These are phyloP conservation scores for Lepisosteus osseus DNA, from an alignment of 2,113 vertebrate genomes.

Conservation along the genomic window DNA sequence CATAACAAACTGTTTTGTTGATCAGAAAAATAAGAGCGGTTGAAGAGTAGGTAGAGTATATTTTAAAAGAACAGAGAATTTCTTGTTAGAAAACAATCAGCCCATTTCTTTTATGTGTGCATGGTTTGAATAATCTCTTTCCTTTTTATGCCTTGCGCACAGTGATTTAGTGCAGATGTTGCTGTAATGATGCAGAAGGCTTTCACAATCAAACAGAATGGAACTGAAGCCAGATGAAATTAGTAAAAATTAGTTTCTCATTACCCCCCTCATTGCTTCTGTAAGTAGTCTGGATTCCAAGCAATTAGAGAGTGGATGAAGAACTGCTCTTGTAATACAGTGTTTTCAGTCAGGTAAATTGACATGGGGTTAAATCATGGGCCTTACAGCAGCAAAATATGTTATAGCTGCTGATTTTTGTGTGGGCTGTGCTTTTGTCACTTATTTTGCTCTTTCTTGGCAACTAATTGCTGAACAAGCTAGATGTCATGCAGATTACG, in stretches of 20 bases:
- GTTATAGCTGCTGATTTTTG: neutral
- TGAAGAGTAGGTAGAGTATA: too few species aligned
- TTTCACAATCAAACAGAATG: constrained; percentile 61
- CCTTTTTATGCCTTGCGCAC: constrained; percentile 45
- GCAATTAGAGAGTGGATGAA: constrained; percentile 63
- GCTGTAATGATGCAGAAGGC: constrained; percentile 67
- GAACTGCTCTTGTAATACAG: constrained; percentile 31
- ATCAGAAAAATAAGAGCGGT: too few species aligned
- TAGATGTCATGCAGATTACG: constrained; percentile 30
- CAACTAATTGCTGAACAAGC: constrained; percentile 42
- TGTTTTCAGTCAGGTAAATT: constrained; percentile 11
- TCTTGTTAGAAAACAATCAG: constrained; percentile 31
- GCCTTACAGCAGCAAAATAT: too few species aligned
- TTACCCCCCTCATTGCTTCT: constrained; percentile 76
- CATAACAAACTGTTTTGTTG: too few species aligned
- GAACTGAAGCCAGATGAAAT: constrained; percentile 63
- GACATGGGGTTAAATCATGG: neutral
- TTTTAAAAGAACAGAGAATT: neutral
- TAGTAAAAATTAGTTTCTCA: constrained; percentile 76
- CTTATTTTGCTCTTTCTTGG: constrained; percentile 20
- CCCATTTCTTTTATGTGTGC: constrained; percentile 12
- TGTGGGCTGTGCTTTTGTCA: constrained; percentile 20
- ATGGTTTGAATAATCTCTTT: constrained; percentile 8
- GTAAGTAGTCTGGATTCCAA: constrained; percentile 72
- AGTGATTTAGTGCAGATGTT: constrained; percentile 69